Conservation (phyloP, 1,140 invertebrate genomes). For the Drosophila serrata region DNA sequence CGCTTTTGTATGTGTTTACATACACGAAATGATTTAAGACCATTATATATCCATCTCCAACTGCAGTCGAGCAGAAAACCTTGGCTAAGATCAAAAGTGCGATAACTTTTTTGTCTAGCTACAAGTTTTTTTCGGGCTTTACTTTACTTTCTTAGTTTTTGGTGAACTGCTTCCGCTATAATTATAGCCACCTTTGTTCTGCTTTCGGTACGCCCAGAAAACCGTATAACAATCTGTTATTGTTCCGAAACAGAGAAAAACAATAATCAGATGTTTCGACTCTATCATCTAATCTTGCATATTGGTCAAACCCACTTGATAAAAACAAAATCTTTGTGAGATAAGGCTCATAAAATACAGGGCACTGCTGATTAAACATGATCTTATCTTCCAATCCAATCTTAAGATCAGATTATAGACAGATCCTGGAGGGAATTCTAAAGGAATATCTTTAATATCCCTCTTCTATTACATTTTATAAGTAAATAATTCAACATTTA, state of each 20-base stretch:
- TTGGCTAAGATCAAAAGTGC: constrained; percentile 59
- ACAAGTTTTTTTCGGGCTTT: not conserved
- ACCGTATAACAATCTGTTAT: not conserved
- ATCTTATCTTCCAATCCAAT: not conserved
- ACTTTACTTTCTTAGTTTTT: not conserved
- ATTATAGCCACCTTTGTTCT: constrained; percentile 17
- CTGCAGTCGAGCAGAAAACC: constrained; percentile 36
- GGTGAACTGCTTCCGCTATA: not conserved
- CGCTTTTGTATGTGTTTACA: constrained; percentile 1
- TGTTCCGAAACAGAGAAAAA: constrained; percentile 1
- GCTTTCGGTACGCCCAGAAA: not conserved
- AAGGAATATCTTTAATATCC: not conserved
- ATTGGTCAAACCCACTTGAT: constrained; percentile 8
- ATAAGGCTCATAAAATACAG: not conserved
- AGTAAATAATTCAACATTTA: too few relatives aligned
- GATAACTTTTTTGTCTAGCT: constrained; percentile 27
- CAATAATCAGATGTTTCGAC: constrained; percentile 23
- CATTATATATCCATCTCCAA: not conserved
- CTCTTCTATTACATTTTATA: not conserved
- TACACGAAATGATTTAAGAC: constrained; percentile 7
- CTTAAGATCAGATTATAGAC: not conserved
- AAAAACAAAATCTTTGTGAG: not conserved
- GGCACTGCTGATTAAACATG: not conserved
- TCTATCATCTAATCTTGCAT: constrained; percentile 17
- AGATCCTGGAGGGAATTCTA: not conserved